Conservation (phyloP, 2,888 invertebrate species). For the Cyrtodaria siliqua region DNA sequence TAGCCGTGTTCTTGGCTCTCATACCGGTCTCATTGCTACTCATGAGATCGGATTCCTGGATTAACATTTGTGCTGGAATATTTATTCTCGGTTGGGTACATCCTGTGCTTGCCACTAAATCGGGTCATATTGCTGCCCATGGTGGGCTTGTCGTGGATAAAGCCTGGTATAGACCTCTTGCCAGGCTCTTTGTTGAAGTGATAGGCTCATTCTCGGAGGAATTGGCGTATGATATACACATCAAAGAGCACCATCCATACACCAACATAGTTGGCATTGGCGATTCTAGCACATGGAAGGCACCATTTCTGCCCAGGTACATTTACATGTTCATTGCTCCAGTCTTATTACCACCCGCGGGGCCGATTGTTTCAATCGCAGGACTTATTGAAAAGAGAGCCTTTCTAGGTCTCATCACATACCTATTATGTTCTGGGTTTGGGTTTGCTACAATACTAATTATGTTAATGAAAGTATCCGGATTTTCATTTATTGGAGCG, state of each 20-base stretch:
- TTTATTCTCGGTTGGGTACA: constrained; percentile 78
- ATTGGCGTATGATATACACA: constrained; percentile 78
- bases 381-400: constrained; percentile 68
- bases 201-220: constrained; percentile 79
- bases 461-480: constrained; percentile 73
- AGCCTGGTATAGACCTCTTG: constrained; percentile 63
- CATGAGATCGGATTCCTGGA: constrained; percentile 54
- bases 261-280: constrained; percentile 84
- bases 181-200: constrained; percentile 75
- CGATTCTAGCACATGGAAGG: constrained; percentile 83
- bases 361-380: constrained; percentile 73
- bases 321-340: constrained; percentile 84
- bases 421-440: constrained; percentile 49
- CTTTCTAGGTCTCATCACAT: constrained; percentile 41
- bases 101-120: constrained; percentile 69
- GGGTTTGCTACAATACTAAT: constrained; percentile 73
- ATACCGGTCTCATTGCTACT: constrained; percentile 56
- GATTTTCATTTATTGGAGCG: constrained; percentile 70
- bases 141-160: constrained; percentile 69
- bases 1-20: constrained; percentile 40
- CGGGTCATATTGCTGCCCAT: constrained; percentile 80
- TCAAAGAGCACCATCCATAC: constrained; percentile 83
- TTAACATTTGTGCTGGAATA: constrained; percentile 62
- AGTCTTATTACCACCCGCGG: constrained; percentile 74
- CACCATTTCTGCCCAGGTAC: constrained; percentile 76